phyloP scores from a whole-genome alignment of 2,888 invertebrate genomes.

The Stenchaetothrips biformis region DNA sequence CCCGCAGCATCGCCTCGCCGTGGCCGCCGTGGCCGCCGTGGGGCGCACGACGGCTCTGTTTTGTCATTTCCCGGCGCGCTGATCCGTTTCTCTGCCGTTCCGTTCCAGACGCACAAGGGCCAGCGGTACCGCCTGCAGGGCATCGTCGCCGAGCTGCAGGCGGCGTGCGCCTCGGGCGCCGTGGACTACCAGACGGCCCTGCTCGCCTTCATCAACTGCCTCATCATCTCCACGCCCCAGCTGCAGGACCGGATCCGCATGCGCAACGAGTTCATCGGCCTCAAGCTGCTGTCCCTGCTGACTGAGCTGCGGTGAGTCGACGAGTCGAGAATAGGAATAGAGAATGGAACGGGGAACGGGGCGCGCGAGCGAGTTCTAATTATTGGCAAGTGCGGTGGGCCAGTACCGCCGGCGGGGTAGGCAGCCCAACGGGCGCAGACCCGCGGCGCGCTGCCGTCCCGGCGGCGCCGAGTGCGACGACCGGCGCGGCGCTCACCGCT shows the following conservation, averaged over 20 bases:
- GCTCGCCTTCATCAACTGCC: constrained; percentile 91
- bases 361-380: not conserved
- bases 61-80: not conserved
- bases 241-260: constrained; percentile 81
- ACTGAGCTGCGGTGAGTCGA: constrained; percentile 74
- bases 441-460: not conserved
- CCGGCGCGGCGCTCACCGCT: not conserved
- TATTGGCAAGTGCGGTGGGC: too few relatives aligned
- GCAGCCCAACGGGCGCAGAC: not conserved
- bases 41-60: not conserved
- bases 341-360: constrained; percentile 13
- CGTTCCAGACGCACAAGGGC: constrained; percentile 68
- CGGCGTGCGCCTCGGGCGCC: constrained; percentile 52
- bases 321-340: not conserved
- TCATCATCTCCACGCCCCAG: constrained; percentile 84
- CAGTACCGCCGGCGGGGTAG: not conserved
- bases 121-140: constrained; percentile 86
- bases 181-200: constrained; percentile 88
- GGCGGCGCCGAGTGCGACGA: too few relatives aligned
- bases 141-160: constrained; percentile 81
- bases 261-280: constrained; percentile 90
- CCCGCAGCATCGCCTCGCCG: too few relatives aligned
- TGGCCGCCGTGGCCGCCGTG: too few relatives aligned
- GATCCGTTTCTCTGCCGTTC: constrained; percentile 36
- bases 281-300: constrained; percentile 80